Evolutionary conservation across 1,140 invertebrate species (phyloP).

Genomic region (Leucophenga varia): DNA sequence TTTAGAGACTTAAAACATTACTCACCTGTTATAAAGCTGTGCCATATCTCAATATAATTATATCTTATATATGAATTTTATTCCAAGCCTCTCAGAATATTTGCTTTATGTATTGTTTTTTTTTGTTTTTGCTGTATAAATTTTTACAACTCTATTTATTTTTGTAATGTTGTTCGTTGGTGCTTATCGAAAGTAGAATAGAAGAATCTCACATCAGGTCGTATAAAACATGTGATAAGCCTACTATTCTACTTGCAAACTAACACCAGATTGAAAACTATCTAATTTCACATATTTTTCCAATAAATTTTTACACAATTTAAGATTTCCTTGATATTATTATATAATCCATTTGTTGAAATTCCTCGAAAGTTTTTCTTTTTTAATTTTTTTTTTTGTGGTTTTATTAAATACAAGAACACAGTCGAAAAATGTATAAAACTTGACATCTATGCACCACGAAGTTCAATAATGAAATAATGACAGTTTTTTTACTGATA

Average conservation of each 20-base stretch:
- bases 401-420: not conserved
- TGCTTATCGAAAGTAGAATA: constrained; percentile 51
- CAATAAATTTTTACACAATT: no score
- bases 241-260: constrained; percentile 52
- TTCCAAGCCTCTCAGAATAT: no score
- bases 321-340: no score
- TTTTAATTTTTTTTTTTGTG: not conserved
- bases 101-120: no score
- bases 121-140: no score
- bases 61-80: no score
- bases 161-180: no score
- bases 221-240: constrained; percentile 44
- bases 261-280: constrained; percentile 21
- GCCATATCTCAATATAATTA: no score
- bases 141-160: no score
- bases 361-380: not conserved
- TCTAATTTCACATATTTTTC: no score
- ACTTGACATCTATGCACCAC: constrained; percentile 26
- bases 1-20: no score
- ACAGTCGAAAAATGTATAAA: constrained; percentile 1
- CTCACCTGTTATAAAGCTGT: no score
- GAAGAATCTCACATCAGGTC: constrained; percentile 46
- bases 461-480: constrained; percentile 52
- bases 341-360: not conserved
- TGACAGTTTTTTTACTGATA: constrained; percentile 53